phyloP scores from a whole-genome alignment of 2,888 invertebrate species.

The Chirona hameri region DNA sequence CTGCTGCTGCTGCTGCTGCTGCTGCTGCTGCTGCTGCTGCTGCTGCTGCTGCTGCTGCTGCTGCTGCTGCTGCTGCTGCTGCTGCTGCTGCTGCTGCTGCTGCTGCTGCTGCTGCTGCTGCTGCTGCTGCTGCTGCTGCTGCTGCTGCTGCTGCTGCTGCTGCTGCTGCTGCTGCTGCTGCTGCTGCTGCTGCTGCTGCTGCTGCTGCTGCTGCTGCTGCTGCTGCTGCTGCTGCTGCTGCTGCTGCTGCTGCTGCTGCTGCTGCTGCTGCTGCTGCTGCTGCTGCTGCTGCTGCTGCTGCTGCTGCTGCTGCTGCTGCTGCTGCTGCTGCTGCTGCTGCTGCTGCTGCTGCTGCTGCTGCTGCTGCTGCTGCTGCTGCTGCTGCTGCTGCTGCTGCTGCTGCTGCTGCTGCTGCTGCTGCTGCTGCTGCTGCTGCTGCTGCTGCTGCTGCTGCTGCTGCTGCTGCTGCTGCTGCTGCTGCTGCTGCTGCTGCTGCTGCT shows the following conservation, averaged over 20 bases:
- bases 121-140: neutral
- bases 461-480: neutral
- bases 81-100: constrained; percentile 1
- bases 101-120: neutral
- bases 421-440: neutral
- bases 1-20: constrained; percentile 13
- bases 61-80: neutral
- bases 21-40: neutral
- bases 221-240: constrained; percentile 8
- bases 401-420: neutral
- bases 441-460: constrained; percentile 1
- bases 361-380: constrained; percentile 13
- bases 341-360: neutral
- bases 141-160: constrained; percentile 14
- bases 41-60: neutral
- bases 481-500: neutral
- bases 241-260: neutral
- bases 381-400: neutral
- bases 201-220: neutral
- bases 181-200: neutral
- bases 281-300: constrained; percentile 4
- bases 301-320: constrained; percentile 1
- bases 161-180: neutral
- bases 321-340: neutral
- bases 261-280: neutral